These are phyloP conservation scores for Dicycla oo DNA, from an alignment of 2,888 invertebrate species.

Conservation along the genomic window DNA sequence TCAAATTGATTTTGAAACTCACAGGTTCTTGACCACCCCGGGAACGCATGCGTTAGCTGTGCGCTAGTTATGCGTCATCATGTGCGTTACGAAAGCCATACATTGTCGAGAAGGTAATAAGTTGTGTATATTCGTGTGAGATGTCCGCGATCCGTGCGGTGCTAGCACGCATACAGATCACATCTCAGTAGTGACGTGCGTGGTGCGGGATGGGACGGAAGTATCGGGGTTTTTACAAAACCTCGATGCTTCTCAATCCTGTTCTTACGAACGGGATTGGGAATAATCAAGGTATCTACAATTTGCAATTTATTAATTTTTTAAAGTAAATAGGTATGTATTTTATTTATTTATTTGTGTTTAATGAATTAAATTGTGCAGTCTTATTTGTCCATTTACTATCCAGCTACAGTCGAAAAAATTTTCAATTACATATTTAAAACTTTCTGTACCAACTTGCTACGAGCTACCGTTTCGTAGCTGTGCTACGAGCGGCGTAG, in stretches of 20 bases:
- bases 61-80: constrained; percentile 71
- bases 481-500: constrained; percentile 34
- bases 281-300: no score
- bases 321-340: background rate
- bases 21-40: constrained; percentile 59
- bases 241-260: no score
- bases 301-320: no score
- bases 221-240: background rate
- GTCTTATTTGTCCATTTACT: background rate
- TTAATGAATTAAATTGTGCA: background rate
- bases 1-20: constrained; percentile 57
- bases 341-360: background rate
- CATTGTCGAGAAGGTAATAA: constrained; percentile 68
- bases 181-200: constrained; percentile 57
- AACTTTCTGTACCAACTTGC: background rate
- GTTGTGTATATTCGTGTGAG: constrained; percentile 71
- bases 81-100: constrained; percentile 69
- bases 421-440: accelerated
- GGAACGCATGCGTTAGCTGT: constrained; percentile 59
- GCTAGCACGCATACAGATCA: constrained; percentile 73
- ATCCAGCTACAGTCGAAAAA: no score
- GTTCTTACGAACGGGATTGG: background rate
- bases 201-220: constrained; percentile 6
- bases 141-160: constrained; percentile 67
- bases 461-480: constrained; percentile 28